Percentiles rank a stretch among this genome's conserved stretches.
Conservation (phyloP, 2,113 vertebrate species). For the Ardeotis arabs region DNA sequence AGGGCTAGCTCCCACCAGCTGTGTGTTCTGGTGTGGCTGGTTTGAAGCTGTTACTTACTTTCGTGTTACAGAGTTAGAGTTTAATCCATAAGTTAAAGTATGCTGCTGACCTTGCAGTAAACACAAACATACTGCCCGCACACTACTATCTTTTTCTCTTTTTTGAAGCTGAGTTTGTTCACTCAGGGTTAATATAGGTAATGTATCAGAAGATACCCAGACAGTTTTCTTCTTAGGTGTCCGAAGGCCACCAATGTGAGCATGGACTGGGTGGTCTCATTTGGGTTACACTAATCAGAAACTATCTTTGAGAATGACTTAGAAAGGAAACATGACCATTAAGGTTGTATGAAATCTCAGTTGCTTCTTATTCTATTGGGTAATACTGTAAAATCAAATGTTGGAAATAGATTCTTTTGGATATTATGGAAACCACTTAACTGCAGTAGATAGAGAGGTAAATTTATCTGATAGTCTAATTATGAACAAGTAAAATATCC, state of each 20-base stretch:
- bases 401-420: background rate
- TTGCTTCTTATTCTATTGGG: background rate
- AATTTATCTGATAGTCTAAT: background rate
- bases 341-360: background rate
- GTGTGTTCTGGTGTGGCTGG: background rate
- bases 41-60: background rate
- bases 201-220: background rate
- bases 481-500: background rate
- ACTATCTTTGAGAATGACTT: background rate
- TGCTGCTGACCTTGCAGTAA: background rate
- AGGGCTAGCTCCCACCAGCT: background rate
- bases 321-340: background rate
- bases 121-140: background rate
- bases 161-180: background rate
- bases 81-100: background rate
- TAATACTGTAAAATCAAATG: background rate
- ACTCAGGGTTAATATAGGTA: no score
- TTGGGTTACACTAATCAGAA: background rate
- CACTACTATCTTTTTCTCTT: background rate
- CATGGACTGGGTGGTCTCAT: background rate
- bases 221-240: background rate
- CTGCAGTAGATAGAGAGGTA: background rate
- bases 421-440: background rate
- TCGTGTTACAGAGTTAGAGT: background rate
- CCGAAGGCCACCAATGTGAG: background rate